Evolutionary conservation across 2,888 invertebrate genomes (phyloP), one percentile per base, ranked within the genome.

Genomic region (Xiphydria camelus): DNA sequence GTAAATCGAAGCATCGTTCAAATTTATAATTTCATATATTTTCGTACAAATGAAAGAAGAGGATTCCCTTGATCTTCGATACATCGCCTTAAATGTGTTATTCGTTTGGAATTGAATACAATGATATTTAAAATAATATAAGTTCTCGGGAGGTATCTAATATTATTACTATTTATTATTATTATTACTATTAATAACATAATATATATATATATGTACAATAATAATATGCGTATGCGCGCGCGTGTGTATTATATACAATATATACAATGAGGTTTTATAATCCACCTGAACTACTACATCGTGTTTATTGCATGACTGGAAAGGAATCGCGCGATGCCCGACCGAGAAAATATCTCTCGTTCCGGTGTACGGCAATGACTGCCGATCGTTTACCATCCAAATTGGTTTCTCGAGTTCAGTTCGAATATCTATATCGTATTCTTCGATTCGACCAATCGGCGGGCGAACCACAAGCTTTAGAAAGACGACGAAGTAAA

Each of bases 51-150:
- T 57, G 55, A 61, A 57, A 23, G 48, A 47, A 53, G 45, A 53
- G 43, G 47, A 49, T 42, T 48, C 42, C 34, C 33, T 52, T 41
- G 51, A 52, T 54, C 45, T 45, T 53, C 41, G 47, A 49, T 54
- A 56, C 47, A 51, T 45, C 47, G 35, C 39, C 19, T 33, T 32
- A 23, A 23, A 29, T 39, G 29, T 39, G 14, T 31, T 38, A 34
- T 42, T 47, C 49, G 31, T 36, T 47, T 50, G 47, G 49, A 55
- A 56, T 53, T 42, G 45, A 56, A 49, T 59, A 62, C 42, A 57
- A 47, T 61, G 45, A 62, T 56, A 60, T 51, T 58, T 52, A 57
- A 61, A 61, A 62, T 57, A 61, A 57, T 53, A 53, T 55, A 47
- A 34, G 35, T 40, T 43, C 53, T 50, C 36, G n/a, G 45, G 43